Evolutionary conservation across 1,140 invertebrate genomes (phyloP).

Genomic region (Saccostrea cuccullata): DNA sequence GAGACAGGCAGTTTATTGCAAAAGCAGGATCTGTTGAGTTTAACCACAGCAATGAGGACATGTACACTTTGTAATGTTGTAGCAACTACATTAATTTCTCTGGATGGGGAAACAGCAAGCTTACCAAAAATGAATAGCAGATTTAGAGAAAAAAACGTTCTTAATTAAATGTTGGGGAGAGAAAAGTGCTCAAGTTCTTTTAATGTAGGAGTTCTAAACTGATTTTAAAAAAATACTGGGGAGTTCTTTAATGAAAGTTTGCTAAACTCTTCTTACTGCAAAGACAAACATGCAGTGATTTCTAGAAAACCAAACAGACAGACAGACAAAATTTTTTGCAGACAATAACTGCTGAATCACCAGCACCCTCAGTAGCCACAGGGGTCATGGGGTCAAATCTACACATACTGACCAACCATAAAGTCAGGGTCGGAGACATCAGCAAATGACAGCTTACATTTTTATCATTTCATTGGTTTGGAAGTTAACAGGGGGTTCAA

Average conservation of each 20-base stretch:
- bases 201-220: background rate
- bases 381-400: background rate
- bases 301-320: too few species aligned
- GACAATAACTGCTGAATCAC: background rate
- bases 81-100: constrained; percentile 11
- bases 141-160: background rate
- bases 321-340: too few species aligned
- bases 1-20: constrained; percentile 25
- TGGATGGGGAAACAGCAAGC: background rate
- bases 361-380: background rate
- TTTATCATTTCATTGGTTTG: constrained; percentile 21
- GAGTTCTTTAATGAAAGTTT: too few species aligned
- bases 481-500: background rate
- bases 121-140: constrained; percentile 1
- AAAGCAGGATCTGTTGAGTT: constrained; percentile 5
- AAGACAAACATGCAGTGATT: too few species aligned
- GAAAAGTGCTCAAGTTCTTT: background rate
- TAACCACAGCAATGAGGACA: constrained; percentile 3
- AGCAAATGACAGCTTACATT: background rate
- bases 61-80: constrained; percentile 33
- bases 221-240: background rate
- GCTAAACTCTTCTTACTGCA: too few species aligned
- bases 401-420: background rate
- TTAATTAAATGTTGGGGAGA: background rate
- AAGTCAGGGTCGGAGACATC: background rate